phyloP scores from a whole-genome alignment of 2,797 vertebrate species.

The Myotis planiceps region DNA sequence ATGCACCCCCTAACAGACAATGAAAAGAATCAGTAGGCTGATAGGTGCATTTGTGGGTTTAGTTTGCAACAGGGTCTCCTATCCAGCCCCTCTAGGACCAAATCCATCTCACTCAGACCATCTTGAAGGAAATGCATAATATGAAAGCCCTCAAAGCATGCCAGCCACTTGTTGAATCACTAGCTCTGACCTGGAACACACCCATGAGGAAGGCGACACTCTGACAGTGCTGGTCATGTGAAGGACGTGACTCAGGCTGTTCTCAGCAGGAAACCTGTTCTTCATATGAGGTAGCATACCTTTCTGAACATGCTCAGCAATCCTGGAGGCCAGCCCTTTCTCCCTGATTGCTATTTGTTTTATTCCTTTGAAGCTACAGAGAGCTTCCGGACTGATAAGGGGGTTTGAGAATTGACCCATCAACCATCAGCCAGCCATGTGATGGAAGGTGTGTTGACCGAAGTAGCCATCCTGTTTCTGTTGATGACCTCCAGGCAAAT shows the following conservation, averaged over 20 bases:
- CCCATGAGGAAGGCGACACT: background rate
- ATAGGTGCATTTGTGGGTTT: background rate
- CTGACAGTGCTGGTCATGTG: background rate
- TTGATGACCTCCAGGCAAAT: background rate
- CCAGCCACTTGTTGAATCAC: background rate
- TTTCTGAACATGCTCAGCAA: background rate
- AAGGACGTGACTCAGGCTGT: constrained; percentile 30
- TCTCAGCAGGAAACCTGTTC: background rate
- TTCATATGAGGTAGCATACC: background rate
- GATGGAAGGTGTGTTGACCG: background rate
- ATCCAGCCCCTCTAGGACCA: background rate
- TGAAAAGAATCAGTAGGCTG: background rate
- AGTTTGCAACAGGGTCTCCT: background rate
- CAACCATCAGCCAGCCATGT: accelerated
- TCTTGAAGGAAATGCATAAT: background rate
- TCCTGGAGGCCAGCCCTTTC: background rate
- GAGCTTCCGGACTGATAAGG: background rate
- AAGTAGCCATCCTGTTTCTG: background rate
- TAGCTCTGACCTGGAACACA: background rate
- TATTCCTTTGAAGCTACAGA: background rate
- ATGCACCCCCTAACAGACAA: no score
- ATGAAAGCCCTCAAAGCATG: background rate
- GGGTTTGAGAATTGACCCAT: background rate
- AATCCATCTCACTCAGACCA: background rate
- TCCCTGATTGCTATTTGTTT: background rate